These are phyloP conservation scores for Neopipo cinnamomea DNA, from an alignment of 2,113 vertebrate species.

Conservation along the genomic window DNA sequence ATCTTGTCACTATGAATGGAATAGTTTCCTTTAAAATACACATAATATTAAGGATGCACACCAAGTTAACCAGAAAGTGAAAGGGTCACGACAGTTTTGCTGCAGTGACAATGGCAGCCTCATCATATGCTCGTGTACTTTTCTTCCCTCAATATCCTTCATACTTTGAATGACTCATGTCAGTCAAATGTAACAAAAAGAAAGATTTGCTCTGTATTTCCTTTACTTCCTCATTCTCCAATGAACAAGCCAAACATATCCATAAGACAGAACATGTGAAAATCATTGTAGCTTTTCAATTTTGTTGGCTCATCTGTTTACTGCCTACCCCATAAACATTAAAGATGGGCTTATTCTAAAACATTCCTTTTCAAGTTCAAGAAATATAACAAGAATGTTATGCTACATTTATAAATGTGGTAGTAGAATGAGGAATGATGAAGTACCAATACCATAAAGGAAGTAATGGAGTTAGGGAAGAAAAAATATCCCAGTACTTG, in stretches of 20 bases:
- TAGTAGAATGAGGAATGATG: not conserved
- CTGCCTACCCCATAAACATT: not conserved
- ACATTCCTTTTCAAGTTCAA: not conserved
- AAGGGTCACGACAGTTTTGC: not conserved
- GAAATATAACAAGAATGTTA: not conserved
- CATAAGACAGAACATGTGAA: not conserved
- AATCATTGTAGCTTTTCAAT: not conserved
- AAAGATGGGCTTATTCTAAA: not conserved
- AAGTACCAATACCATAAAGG: not conserved
- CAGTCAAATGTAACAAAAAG: not conserved
- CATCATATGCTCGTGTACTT: not conserved
- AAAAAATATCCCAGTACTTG: not conserved
- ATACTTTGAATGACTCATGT: not conserved
- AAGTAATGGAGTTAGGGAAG: not conserved
- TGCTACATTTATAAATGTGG: not conserved
- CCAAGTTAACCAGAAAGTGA: not conserved
- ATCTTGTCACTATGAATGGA: not conserved
- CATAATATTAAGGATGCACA: not conserved
- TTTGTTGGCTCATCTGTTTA: not conserved
- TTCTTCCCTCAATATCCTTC: not conserved
- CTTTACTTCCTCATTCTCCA: not conserved
- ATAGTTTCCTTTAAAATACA: not conserved
- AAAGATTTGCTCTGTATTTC: not conserved
- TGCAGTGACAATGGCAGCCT: not conserved
- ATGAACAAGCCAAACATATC: not conserved